Base-by-base conservation (phyloP, 2,888 invertebrate species). In the Trisateles emortualis region DNA sequence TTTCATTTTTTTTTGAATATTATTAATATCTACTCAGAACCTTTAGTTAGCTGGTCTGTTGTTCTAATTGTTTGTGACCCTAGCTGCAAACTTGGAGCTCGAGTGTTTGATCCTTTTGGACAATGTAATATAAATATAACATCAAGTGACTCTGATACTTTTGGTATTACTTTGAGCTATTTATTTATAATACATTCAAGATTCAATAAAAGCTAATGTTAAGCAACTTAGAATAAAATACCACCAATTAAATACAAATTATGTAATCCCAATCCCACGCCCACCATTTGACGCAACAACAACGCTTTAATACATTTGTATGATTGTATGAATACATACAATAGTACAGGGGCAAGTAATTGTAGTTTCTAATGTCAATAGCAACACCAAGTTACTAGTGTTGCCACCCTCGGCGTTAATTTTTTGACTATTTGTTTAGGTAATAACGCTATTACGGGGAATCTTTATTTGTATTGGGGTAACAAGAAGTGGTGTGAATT, bases 311-410 rank as follows among this genome's bases (percentile, higher is more conserved):
- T 66, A 53, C 67, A 56, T 70, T 53, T 52, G 63, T 64, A 47
- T 66, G 42, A 56, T 60, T 68, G 49, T 58, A 50, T 42, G 54
- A 53, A 52, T 50, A 35, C 53, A 47, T 24, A 49, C 41, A 54
- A 50, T 36, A 4, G 44, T 17, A 29, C 16, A 36, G 59, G 63
- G 62, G 42, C 36, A 52, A 61, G 56, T 70, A 63, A 70, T 72
- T 72, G 60, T 63, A 74, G 72, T 72, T 62, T 74, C 62, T 40
- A 54, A 64, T 74, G 63, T 67, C 67, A 63, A 66, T 64, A 58
- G 36, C 24, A 39, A 45, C 35, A 29, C 53, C 30, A 33, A 11
- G 9, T 42, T 9, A 22, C 33, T 39, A 47, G 47, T 22, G 10
- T 30, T 51, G 33, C 47, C 60, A 55, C 63, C 72, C 72, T 55